Base-by-base conservation (phyloP, 2,888 invertebrate genomes). In the Diloba caeruleocephala region DNA sequence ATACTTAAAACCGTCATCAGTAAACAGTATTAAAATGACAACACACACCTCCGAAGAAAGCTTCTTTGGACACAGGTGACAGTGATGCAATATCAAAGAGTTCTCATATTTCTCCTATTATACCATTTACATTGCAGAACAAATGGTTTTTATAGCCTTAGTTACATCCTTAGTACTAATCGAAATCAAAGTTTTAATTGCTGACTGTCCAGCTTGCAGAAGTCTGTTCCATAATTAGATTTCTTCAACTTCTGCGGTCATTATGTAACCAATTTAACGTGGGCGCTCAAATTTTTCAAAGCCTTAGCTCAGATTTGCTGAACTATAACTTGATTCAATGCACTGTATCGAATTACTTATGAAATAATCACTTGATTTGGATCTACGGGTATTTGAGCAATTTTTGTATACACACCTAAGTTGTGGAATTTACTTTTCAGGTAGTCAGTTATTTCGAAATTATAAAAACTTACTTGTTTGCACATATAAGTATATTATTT, bases 161-260 rank as follows among this genome's bases (percentile, higher is more conserved):
- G 7, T 5, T 21, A 7, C 26, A 26, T 26, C n/a, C n/a, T 10
- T 2, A 26, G 10, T 26, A 26, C 12, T 10, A 44, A 32, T 29
- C 26, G 32, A 34, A 50, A 41, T 28, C 21, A 9, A 63, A 62
- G 60, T 66, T 63, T 60, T 63, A 53, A 63, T 63, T 66, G 65
- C 13, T 10, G 46, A 58, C 46, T 39, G 65, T 59, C 14, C 41
- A 59, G 32, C 50, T 65, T 36, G 19, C 29, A 41, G 23, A 65
- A 65, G 29, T 49, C 37, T 15, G 32, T 46, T 65, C 13, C 12
- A 28, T 53, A 44, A 53, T 54, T 60, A 29, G 25, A 60, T 60
- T 54, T 60, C 33, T 19, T 29, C 39, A 12, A 21, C 21, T 60
- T 55, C 26, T 28, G 28, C 28, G n/a, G 32, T 56, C 28, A 42